Conservation (phyloP, 1,140 invertebrate species). For the Anastatus disparis region DNA sequence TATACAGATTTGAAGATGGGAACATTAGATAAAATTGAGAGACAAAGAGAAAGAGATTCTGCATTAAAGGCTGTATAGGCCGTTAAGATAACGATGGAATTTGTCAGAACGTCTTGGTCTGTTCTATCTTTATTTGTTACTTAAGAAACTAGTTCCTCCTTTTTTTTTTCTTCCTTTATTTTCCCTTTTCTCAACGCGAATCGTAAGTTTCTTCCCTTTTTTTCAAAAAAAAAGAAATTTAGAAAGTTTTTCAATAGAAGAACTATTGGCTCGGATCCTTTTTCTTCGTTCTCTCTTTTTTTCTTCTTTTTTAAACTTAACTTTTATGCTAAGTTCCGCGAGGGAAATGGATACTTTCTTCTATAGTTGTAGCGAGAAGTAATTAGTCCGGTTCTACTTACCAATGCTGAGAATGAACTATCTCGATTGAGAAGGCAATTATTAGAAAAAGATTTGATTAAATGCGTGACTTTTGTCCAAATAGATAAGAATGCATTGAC, state of each 20-base stretch:
- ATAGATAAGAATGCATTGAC: too few species aligned
- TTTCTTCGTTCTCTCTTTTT: background rate
- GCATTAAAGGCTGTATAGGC: background rate
- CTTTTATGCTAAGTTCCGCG: background rate
- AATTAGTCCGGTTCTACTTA: background rate
- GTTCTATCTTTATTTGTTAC: background rate
- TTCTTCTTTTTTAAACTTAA: background rate
- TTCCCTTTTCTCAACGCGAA: background rate
- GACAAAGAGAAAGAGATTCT: background rate
- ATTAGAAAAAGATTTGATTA: too few species aligned
- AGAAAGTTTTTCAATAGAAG: constrained; percentile 1
- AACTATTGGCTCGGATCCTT: background rate
- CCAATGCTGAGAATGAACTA: background rate
- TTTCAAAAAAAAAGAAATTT: constrained; percentile 7
- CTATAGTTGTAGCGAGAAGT: background rate
- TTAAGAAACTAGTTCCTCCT: background rate
- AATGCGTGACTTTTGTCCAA: too few species aligned
- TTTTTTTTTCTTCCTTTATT: background rate
- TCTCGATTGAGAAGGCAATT: too few species aligned
- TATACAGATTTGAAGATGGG: background rate
- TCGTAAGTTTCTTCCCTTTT: background rate
- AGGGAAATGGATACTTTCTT: background rate
- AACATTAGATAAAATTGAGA: background rate
- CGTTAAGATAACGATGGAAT: constrained; percentile 14
- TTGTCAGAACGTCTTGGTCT: background rate